Base-by-base conservation (phyloP, 53 echinoderm and acorn worm species). In the Echinarachnius parma region DNA sequence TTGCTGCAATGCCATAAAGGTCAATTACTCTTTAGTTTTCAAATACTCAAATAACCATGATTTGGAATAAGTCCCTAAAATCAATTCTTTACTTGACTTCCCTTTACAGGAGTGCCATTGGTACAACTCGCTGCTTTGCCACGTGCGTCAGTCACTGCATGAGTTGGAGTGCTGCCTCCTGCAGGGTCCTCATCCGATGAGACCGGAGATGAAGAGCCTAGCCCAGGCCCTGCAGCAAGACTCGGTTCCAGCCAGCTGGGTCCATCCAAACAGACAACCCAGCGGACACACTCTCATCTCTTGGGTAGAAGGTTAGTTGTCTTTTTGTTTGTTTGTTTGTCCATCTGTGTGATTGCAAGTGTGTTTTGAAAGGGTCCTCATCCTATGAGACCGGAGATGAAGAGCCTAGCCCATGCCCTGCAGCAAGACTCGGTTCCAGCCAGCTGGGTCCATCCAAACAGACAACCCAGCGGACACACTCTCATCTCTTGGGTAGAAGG, bases 111-210 rank as follows among this genome's bases (percentile, higher is more conserved):
- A 94, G 35, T 94, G 94, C 76, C 94, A 94, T 59, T 94, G 94
- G 94, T 75, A 83, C 33, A 94, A 94, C 71, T 89, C 94, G 8
- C 37, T 94, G 15, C 78, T 93, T 37, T 93, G 94, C 53, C 87
- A 87, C 29, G 86, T 94, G 16, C 83, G 87, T 52, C 94, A 94
- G 75, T 78, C 80, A 5, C 63, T 94, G 2, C 81, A 94, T 78
- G 84, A 81, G 44, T 66, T 94, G 9, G 84, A 86, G 78, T 46
- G 66, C 24, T 64, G 81, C 48, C 62, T 90, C 31, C 82, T 94
- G 31, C 90, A 90, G 21, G 94, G 94, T 11, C 80, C 89, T 81
- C 72, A 87, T 36, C 86, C 87, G 44, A 90, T 94, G 70, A 65
- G 75, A 45, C 80, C 86, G 5, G 35, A 58, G 34, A 46, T 81